Evolutionary conservation across 92 coral and sea anemone genomes (phyloP).

Genomic region (Plumapathes pennacea): DNA sequence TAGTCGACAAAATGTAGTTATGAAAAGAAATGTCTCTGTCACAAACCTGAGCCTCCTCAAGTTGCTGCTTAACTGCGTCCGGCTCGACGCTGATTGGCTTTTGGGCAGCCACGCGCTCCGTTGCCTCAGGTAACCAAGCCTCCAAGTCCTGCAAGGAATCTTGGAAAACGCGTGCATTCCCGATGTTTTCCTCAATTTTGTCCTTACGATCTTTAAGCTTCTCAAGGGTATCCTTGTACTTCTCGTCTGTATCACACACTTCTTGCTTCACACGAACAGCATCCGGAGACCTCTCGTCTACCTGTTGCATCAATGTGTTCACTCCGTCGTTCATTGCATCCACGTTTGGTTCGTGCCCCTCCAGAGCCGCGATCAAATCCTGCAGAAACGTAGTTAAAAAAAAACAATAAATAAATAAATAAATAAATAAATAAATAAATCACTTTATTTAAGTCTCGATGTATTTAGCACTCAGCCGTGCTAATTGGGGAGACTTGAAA

Average conservation of each 20-base stretch:
- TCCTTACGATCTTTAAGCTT: conserved; percentile 72
- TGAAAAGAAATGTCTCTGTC: no score
- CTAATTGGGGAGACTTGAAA: no score
- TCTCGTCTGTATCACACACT: conserved; percentile 57
- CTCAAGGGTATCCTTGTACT: conserved; percentile 69
- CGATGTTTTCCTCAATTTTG: conserved; percentile 74
- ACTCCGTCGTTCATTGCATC: conserved; percentile 58
- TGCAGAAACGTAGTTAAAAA: conserved; percentile 1
- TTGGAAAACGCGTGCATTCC: conserved; percentile 79
- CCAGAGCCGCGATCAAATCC: conserved; percentile 59
- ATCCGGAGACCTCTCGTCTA: conserved; percentile 79
- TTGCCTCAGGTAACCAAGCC: conserved; percentile 83
- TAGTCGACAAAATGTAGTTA: no score
- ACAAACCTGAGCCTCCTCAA: conserved; percentile 92
- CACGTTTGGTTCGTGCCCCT: conserved; percentile 66
- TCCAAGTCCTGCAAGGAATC: conserved; percentile 73
- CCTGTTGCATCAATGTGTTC: conserved; percentile 56
- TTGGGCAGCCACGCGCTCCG: conserved; percentile 73
- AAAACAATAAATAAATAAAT: no score
- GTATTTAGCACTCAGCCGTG: no score
- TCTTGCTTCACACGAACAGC: conserved; percentile 73
- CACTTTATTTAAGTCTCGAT: no score
- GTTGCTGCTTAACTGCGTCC: conserved; percentile 77
- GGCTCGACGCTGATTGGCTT: conserved; percentile 98
- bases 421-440: no score